Base-by-base conservation (phyloP, 2,797 vertebrate genomes). In the Glyptemys insculpta region DNA sequence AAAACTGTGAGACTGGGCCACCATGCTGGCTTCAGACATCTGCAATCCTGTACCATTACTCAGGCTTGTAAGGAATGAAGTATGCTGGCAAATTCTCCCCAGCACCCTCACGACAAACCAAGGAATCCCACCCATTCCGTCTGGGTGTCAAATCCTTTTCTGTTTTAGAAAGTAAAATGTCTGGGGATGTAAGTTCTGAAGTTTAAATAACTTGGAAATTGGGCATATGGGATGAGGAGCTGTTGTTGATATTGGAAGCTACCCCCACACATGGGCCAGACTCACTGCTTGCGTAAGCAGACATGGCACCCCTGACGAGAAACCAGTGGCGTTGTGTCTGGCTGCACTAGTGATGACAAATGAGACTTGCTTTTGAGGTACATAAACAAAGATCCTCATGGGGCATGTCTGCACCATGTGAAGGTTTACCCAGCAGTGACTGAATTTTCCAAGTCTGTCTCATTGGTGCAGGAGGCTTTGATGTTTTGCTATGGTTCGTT, bases 221-320 rank as follows among this genome's bases (percentile, higher is more conserved):
- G 54, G 54, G 21, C 47, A 3, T 3, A n/a, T 57, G 23, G 23
- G 54, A 54, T 72, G 52, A 53, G 31, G 72, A 86, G 47, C 50
- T 47, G 29, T 5, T 72, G 44, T 5, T 47, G 50, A 50, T 23
- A 49, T 86, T 65, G 31, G 68, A 83, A 83, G 86, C 29, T 59
- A 44, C 68, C 52, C 11, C 29, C 52, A 53, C 23, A 21, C 0
- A 0, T 21, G 54, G 82, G 65, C 65, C 1, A 0, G 16, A 49
- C 31, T 15, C 1, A 0, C 19, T 54, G 62, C 5, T 50, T 37
- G 31, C n/a, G 21, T 16, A 49, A 41, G 25, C 31, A 3, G 6
- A 11, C n/a, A 0, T 1, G 0, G 10, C 44, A 54, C 83, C 44
- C 72, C 11, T 23, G 50, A 0, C 0, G 41, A 5, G 72, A 8